A percentile compares a stretch with the other conserved stretches of the same genome.
phyloP scores from a whole-genome alignment of 1,140 invertebrate genomes.

The Heterodera carotae region DNA sequence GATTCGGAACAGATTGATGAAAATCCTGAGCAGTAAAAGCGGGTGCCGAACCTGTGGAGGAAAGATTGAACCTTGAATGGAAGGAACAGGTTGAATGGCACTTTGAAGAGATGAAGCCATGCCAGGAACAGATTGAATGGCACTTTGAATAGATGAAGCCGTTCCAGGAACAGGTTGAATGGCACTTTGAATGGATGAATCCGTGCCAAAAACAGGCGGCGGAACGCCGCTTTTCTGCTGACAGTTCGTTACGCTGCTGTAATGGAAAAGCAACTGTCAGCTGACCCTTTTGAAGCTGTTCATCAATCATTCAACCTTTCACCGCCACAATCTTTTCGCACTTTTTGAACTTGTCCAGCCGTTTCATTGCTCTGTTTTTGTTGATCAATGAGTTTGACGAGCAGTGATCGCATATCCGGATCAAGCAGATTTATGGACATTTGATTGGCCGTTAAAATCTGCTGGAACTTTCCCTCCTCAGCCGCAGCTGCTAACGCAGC shows the following conservation, averaged over 20 bases:
- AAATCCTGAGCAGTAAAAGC: not conserved
- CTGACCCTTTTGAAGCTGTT: not conserved
- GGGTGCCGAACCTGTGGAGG: too few species aligned
- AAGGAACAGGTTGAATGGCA: not conserved
- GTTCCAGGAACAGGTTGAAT: not conserved
- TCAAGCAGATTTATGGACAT: constrained; percentile 52
- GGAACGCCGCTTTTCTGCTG: not conserved
- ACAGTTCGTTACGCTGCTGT: not conserved
- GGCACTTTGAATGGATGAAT: not conserved
- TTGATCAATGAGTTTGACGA: not conserved
- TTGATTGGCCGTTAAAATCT: constrained; percentile 54
- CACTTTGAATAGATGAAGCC: not conserved
- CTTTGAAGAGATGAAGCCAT: not conserved
- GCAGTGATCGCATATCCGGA: constrained; percentile 33
- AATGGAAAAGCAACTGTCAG: not conserved
- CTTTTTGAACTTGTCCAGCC: not conserved
- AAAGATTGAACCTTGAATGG: too few species aligned
- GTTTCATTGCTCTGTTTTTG: not conserved
- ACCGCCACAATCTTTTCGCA: not conserved
- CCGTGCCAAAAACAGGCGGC: not conserved
- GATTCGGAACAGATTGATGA: not conserved
- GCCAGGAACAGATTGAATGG: not conserved
- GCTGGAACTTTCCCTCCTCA: constrained; percentile 46
- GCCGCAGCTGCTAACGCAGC: constrained; percentile 20
- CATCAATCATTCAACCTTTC: not conserved